Conservation (phyloP, 2,888 invertebrate genomes). For the Machimus atricapillus region DNA sequence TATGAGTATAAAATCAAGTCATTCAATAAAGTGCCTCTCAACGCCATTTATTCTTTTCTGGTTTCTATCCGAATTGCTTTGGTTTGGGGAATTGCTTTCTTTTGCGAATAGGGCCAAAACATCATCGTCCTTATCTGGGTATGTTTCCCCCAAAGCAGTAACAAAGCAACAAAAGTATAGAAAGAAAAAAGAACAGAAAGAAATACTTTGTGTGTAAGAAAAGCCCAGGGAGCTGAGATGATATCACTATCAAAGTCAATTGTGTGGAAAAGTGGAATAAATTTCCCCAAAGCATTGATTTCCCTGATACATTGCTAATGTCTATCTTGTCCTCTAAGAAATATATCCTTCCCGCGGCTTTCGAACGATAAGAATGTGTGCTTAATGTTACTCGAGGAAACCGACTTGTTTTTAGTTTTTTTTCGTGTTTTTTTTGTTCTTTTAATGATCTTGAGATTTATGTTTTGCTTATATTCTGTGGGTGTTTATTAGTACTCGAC, state of each 20-base stretch:
- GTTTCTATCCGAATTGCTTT: conserved; percentile 26
- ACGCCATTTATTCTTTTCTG: conserved; percentile 19
- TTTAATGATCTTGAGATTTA: background rate
- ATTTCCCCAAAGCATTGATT: conserved; percentile 49
- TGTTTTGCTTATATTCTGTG: background rate
- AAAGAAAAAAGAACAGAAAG: conserved; percentile 45
- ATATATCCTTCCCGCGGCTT: background rate
- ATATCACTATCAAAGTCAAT: conserved; percentile 53
- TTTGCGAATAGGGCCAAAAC: conserved; percentile 20
- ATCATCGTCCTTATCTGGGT: background rate
- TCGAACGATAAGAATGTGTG: background rate
- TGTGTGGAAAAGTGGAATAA: conserved; percentile 53
- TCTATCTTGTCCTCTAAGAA: conserved; percentile 11
- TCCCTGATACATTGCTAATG: conserved; percentile 45
- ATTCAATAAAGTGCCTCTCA: conserved; percentile 27
- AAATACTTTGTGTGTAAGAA: conserved; percentile 25
- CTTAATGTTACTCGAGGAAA: background rate
- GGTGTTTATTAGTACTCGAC: background rate
- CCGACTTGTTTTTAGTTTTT: background rate
- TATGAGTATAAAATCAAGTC: background rate
- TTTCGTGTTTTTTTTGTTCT: background rate
- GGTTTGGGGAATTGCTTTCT: conserved; percentile 36
- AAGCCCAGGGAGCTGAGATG: conserved; percentile 45
- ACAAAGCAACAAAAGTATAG: background rate
- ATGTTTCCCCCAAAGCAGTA: background rate